Evolutionary conservation across 2,797 vertebrate species (phyloP).

Genomic region (Micromesistius poutassou): DNA sequence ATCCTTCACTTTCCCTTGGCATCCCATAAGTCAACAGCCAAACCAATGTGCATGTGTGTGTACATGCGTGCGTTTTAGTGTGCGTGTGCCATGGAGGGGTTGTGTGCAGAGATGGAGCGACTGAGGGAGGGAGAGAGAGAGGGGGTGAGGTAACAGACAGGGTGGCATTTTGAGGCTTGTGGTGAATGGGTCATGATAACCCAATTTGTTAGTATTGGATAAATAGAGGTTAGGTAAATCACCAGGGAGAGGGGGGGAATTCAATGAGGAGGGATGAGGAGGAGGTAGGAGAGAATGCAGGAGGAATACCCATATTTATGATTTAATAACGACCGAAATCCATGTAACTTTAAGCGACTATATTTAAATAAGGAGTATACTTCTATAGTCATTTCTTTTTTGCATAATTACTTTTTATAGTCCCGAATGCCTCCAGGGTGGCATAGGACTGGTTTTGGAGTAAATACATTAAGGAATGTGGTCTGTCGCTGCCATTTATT

Average conservation of each 20-base stretch:
- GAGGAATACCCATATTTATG: slow-evolving; percentile 1
- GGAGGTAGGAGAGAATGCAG: slow-evolving; percentile 19
- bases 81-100: not conserved
- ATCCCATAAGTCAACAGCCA: slow-evolving; percentile 59
- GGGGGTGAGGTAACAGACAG: slow-evolving; percentile 43
- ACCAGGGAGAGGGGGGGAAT: slow-evolving; percentile 43
- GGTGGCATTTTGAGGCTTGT: slow-evolving; percentile 20
- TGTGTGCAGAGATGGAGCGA: slow-evolving; percentile 15
- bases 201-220: slow-evolving; percentile 72
- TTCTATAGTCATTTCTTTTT: not conserved
- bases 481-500: not conserved
- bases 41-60: slow-evolving; percentile 10
- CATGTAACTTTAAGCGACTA: no score
- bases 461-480: no score
- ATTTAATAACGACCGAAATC: no score
- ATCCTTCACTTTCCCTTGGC: slow-evolving; percentile 60
- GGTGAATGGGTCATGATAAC: slow-evolving; percentile 55
- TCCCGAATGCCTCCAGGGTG: not conserved
- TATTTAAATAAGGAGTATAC: not conserved
- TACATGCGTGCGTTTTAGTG: not conserved
- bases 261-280: slow-evolving; percentile 16
- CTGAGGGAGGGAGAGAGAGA: slow-evolving; percentile 37
- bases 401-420: not conserved
- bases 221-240: slow-evolving; percentile 75
- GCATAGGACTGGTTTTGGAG: no score